Base-by-base conservation (phyloP, 2,797 vertebrate species). In the Pagetopsis macropterus region DNA sequence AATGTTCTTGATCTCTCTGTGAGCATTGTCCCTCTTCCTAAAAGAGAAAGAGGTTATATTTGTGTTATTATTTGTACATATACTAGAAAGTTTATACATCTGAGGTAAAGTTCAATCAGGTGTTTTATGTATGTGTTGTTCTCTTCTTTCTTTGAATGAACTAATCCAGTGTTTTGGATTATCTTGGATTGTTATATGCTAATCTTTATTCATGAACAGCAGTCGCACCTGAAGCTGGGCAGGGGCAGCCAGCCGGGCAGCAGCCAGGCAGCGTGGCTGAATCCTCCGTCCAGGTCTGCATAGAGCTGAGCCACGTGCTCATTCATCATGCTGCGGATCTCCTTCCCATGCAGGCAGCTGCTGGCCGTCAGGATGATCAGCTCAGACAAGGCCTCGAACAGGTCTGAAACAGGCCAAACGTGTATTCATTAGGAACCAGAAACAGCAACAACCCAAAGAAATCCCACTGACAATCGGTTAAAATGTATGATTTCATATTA, bases 331-430 rank as follows among this genome's bases (percentile, higher is more conserved):
- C 94, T 89, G 74, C 98, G 95, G 84, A 99, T 97, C 87, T 99
- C 98, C 55, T 94, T 96, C 60, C 98, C 98, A 0, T 99, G 98
- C 14, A 99, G 94, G 88, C 98, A 99, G 44, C 96, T 95, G 75
- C 98, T 99, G 33, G 98, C 98, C 0, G 98, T 99, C 90, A 99
- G 91, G 93, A 99, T 99, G 68, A 99, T 98, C 23, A 99, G 95
- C 93, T 99, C 98, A 0, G 97, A 97, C 78, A 99, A 78, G 14
- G 97, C 96, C 87, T 98, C 96, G 75, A 99, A 98, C 73, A 99
- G 91, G 77, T 99, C 98, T 99, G 87, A 74, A 8, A 70, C 4
- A n/a, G 12, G 14, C 3, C 13, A 46, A 9, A 41, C 6, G 15
- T n/a, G 56, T 1, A 50, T 1, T 19, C 4, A 21, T 31, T 57